Percentiles rank a stretch among this genome's conserved stretches.
Conservation (phyloP, 2,888 invertebrate genomes). For the Eueremaeus valkanovi region DNA sequence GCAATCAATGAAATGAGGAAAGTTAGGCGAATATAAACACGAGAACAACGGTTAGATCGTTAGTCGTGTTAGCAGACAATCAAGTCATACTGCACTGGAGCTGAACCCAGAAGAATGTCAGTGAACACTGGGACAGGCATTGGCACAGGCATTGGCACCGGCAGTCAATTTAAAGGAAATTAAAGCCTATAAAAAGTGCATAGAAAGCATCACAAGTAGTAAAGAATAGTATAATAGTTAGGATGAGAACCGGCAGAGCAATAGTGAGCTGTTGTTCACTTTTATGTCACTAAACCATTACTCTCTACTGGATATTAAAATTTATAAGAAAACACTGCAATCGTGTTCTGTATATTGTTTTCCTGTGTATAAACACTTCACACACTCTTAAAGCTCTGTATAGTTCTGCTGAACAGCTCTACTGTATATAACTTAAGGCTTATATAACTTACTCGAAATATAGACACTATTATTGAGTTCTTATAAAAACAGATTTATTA, state of each 20-base stretch:
- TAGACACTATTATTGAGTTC: conserved; percentile 6
- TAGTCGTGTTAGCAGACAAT: background rate
- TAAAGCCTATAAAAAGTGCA: conserved; percentile 22
- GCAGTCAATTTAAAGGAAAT: conserved; percentile 32
- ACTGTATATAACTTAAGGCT: too few species aligned
- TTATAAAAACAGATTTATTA: conserved; percentile 20
- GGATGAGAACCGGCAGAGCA: background rate
- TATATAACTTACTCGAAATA: too few species aligned
- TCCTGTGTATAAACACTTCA: background rate
- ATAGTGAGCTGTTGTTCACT: background rate
- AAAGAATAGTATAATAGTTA: too few species aligned
- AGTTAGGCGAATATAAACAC: background rate
- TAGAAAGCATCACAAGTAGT: background rate
- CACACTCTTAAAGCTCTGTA: background rate
- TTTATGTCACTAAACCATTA: background rate
- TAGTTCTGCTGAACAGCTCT: too few species aligned
- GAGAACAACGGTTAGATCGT: too few species aligned
- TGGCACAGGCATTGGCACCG: background rate
- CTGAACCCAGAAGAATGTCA: conserved; percentile 10
- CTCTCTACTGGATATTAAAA: background rate
- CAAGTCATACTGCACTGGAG: background rate
- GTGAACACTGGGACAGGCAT: background rate
- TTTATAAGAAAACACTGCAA: background rate
- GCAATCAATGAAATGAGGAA: conserved; percentile 4
- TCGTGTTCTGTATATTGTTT: conserved; percentile 7